Percentiles rank a stretch among this genome's conserved stretches.
These are phyloP conservation scores for Caenorhabditis sp. DNA, from an alignment of 2,888 invertebrate genomes.

Conservation along the genomic window DNA sequence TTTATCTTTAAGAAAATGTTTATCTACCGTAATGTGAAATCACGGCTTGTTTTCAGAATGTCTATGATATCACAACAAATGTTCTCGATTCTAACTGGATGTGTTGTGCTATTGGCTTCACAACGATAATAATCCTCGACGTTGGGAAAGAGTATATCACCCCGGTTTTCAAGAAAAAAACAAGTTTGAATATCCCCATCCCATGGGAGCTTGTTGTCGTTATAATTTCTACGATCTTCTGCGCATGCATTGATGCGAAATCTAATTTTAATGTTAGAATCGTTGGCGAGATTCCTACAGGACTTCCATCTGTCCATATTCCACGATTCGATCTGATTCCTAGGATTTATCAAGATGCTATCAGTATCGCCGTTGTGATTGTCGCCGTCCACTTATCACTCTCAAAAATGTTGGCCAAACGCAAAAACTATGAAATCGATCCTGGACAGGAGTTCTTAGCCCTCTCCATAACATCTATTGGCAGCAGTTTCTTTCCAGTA, in stretches of 20 bases:
- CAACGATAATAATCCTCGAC: conserved; percentile 67
- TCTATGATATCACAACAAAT: conserved; percentile 77
- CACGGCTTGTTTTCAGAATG: conserved; percentile 73
- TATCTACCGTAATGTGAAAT: neutral
- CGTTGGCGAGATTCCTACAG: conserved; percentile 71
- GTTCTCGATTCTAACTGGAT: conserved; percentile 74
- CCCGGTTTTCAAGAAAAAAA: conserved; percentile 72
- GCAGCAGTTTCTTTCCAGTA: conserved; percentile 76
- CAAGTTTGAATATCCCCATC: conserved; percentile 67
- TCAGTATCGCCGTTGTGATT: conserved; percentile 73
- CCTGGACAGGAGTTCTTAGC: conserved; percentile 72
- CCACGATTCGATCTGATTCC: conserved; percentile 59
- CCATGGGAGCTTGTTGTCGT: conserved; percentile 72
- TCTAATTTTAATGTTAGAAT: conserved; percentile 18
- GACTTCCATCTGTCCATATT: conserved; percentile 66
- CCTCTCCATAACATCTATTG: conserved; percentile 76
- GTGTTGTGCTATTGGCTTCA: conserved; percentile 77
- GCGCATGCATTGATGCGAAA: conserved; percentile 18
- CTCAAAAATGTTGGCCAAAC: conserved; percentile 74
- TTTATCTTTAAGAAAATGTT: neutral
- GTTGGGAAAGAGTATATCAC: conserved; percentile 73
- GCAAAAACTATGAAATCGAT: conserved; percentile 73
- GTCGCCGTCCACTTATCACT: conserved; percentile 74
- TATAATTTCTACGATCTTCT: conserved; percentile 23
- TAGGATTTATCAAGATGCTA: conserved; percentile 49